Evolutionary conservation across 2,113 vertebrate species (phyloP), one percentile per base, ranked within the genome.

Genomic region (Merops nubicus): DNA sequence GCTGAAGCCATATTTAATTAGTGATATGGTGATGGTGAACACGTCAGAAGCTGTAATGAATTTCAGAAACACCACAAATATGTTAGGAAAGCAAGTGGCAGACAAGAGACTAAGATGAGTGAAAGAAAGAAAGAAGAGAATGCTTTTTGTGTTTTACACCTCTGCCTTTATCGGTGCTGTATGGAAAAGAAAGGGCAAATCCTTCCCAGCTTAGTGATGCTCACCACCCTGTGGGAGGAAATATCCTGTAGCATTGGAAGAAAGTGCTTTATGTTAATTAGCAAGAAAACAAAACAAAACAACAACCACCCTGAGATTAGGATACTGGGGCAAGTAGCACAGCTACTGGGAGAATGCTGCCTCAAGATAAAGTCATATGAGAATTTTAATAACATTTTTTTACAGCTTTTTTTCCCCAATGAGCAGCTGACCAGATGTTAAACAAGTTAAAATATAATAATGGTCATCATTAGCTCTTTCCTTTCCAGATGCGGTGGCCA

Each of bases 91-190:
- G 13, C 1, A 77, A 68, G 18, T 3, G 2, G 72, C 9, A 33
- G 68, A 47, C 23, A 73, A 63, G 21, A 31, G 4, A 81, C 5
- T 25, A 62, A 33, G 2, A 48, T 7, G 15, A 53, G 4, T 34
- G 17, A 75, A 77, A 74, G 11, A 45, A 84, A 54, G 15, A 65
- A 89, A 50, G 15, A 69, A 75, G 8, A 34, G 70, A 73, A 33
- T 12, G 2, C 0, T 60, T 67, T 56, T 12, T 70, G 0, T n/a
- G 15, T 31, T 65, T 73, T 84, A 17, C 9, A 33, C 2, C 2
- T 84, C 36, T 77, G 5, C 22, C 6, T 6, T 65, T 74, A 47
- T 15, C 28, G 6, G 2, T 57, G 5, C 5, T 67, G 1, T 11
- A 40, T 31, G 23, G 10, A 51, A 47, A 73, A 40, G 2, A 25